Base-by-base conservation (phyloP, 2,797 vertebrate species). In the Hippoglossus hippoglossus region DNA sequence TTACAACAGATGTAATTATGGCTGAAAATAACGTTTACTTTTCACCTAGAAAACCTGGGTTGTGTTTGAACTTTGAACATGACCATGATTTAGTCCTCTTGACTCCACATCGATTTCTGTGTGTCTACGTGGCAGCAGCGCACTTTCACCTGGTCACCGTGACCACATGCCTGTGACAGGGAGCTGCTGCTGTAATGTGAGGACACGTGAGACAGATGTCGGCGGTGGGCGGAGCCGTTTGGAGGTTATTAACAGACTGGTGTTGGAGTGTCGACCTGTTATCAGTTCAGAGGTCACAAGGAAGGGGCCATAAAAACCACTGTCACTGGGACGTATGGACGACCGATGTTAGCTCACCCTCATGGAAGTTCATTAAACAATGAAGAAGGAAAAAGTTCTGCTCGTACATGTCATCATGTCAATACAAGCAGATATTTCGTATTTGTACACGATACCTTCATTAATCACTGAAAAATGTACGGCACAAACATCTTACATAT, bases 281-380 rank as follows among this genome's bases (percentile, higher is more conserved):
- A 88, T 88, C 77, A 58, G 67, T 5, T 18, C 71, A 63, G 18
- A 57, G 64, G 67, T 78, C 63, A 63, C 6, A 11, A 21, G 57
- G 4, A 51, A 69, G 47, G 18, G 52, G 19, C 41, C 54, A 73
- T 77, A 75, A 83, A 51, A 83, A 51, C 22, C n/a, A 28, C 56
- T 1, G 67, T 59, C 64, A 67, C 11, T 22, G 6, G 22, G 63
- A 8, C 36, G 60, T 24, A 6, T 8, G 18, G 39, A 71, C 25
- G 2, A 46, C 11, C 41, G 55, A 63, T 63, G 71, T 62, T 24
- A 57, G 67, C 0, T 8, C 56, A 49, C 19, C 24, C 15, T 59
- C 56, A 16, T 36, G 22, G 55, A 49, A 18, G 61, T 41, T 72
- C 25, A 55, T 11, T 56, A 21, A 6, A 24, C 26, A 6, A 19